Evolutionary conservation across 2,888 invertebrate species (phyloP), one percentile per base, ranked within the genome.

Genomic region (Oxyteleia sp.): DNA sequence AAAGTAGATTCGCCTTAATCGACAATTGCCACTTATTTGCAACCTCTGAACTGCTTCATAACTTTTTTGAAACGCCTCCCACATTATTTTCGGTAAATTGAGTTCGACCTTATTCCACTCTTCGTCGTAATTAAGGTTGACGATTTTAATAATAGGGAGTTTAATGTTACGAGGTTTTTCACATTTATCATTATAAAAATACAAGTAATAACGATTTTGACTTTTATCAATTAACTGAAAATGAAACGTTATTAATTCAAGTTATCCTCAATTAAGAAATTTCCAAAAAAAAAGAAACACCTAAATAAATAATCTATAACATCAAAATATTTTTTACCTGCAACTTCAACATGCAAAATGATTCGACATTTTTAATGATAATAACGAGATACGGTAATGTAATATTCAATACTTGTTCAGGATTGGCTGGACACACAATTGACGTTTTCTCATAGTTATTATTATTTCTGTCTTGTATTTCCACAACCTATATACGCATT

Each of bases 71-170:
- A 99, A 98, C 0, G 98, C 98, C 88, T 98, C 94, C 87, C 97
- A 95, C 5, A 97, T 98, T 92, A 99, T 97, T 93, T 98, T 98
- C 10, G 97, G 96, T 83, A 99, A 94, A 94, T 99, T 98, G 92
- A 99, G 97, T 93, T 98, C 98, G 85, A 99, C 96, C 94, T 96
- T 96, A 90, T 98, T 98, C 98, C 98, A 98, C 49, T 98, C 98
- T 89, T 98, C 97, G 91, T 99, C 98, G 84, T 99, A 94, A 84
- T 98, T 94, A 96, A 99, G 96, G 0, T 98, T 98, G 97, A 98
- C 98, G 4, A 98, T 98, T 93, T 84, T 83, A 20, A 66, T 61
- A 16, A 63, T 71, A 0, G 84, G 75, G 18, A 59, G 61, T 55
- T 64, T 18, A n/a, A 43, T 41, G 29, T 47, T 74, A 8, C 47